Evolutionary conservation across 2,113 vertebrate species (phyloP), one percentile per base, ranked within the genome.

Genomic region (Coryphaenoides rupestris): DNA sequence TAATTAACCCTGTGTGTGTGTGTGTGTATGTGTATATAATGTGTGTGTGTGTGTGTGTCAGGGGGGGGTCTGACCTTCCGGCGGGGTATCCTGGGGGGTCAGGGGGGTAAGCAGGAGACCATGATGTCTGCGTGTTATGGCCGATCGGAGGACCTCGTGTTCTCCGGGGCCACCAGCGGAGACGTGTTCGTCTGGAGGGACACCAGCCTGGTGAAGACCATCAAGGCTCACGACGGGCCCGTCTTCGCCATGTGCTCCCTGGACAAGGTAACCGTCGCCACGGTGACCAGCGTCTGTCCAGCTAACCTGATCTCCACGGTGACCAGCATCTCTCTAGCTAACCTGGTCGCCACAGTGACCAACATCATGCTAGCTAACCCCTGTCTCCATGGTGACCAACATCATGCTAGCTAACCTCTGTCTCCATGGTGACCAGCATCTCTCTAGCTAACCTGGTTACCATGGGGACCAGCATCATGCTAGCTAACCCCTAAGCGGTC

Each of bases 151-250:
- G 96, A 98, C 12, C 79, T 97, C 1, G 92, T 95, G 21, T 99
- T 96, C 85, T 97, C 96, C 0, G 97, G 97, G 0, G 94, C 96
- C 54, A 93, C 94, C 1, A 96, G 92, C 0, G 97, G 97, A 56
- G 97, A 99, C 62, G 95, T 99, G 73, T 99, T 94, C 83, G 93
- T 98, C 76, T 99, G 97, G 97, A 95, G 93, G 77, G 95, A 96
- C 55, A 89, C 90, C 0, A 75, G 93, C 0, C 88, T 99, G 16
- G 81, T 97, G 49, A 98, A 96, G 87, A 98, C 94, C 22, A 84
- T 98, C 73, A 99, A 98, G 79, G 95, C 96, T 63, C 97, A 99
- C 0, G 96, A 99, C 0, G 97, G 96, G 0, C 97, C 97, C 1
- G 95, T 99, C 55, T 98, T 98, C 78, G 91, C 95, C 70, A 96